Evolutionary conservation across 2,888 invertebrate species (phyloP).

Genomic region (Salticus scenicus): DNA sequence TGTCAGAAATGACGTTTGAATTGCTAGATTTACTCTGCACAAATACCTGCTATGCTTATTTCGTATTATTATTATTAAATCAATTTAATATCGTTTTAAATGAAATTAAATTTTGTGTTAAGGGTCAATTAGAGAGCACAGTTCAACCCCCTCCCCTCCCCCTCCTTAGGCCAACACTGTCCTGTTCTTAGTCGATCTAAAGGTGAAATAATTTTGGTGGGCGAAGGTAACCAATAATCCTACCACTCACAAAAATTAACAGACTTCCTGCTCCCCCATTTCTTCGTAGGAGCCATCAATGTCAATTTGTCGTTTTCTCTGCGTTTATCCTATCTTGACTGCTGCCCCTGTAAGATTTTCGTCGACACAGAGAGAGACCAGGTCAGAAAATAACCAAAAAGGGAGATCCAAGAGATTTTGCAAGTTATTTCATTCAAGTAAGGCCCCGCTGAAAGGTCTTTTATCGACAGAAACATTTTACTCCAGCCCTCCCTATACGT

Average conservation of each 20-base stretch:
- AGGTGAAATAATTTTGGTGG: too few relatives aligned
- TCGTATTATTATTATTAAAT: too few relatives aligned
- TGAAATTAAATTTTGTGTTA: too few relatives aligned
- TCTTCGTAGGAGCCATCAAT: neutral
- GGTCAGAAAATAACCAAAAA: conserved; percentile 34
- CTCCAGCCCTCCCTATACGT: conserved; percentile 28
- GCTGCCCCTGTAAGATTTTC: conserved; percentile 1
- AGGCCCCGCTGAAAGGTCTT: conserved; percentile 65
- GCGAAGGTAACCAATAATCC: too few relatives aligned
- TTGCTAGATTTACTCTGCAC: too few relatives aligned
- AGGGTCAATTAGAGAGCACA: too few relatives aligned
- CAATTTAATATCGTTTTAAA: too few relatives aligned
- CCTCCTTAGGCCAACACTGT: too few relatives aligned
- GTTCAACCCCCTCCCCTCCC: too few relatives aligned
- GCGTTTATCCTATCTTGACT: conserved; percentile 11
- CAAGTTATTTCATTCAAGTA: conserved; percentile 42
- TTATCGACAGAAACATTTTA: conserved; percentile 67
- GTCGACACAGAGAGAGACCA: neutral
- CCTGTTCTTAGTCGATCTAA: too few relatives aligned
- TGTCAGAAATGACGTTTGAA: too few relatives aligned
- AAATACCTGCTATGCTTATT: too few relatives aligned
- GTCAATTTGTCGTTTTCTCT: neutral
- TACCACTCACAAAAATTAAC: neutral
- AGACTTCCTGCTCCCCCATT: neutral
- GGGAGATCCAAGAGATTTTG: conserved; percentile 40